Base-by-base conservation (phyloP, 1,140 invertebrate genomes). In the Cydia amplana region DNA sequence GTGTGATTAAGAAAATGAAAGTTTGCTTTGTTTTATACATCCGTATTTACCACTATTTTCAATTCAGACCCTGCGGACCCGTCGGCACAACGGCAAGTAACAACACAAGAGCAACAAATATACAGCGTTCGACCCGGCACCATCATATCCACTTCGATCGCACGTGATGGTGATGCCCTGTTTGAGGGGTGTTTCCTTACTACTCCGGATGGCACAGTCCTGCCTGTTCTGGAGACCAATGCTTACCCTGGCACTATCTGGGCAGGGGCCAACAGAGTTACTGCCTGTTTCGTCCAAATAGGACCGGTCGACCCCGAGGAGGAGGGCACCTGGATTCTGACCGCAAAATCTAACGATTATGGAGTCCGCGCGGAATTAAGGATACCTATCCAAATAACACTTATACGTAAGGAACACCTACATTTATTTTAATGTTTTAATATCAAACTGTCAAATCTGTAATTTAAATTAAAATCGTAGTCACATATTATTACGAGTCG, bases 271-370 rank as follows among this genome's bases (percentile, higher is more conserved):
- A 70, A 70, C 32, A 70, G 65, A 40, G 2, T 70, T 18, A 70
- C 65, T 18, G 65, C 65, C n/a, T 70, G 65, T 18, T 70, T 70
- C 65, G 65, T 70, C 16, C 65, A 70, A 40, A 70, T 70, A 70
- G 65, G 65, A 43, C 65, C 65, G 6, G 32, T 70, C 9, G 65
- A 70, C 40, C 28, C 65, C n/a, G 65, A 70, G 36, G 65, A 70
- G n/a, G 28, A 36, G 40, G 65, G 65, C 9, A 70, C 16, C 16
- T 70, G 65, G 65, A 6, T 70, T 18, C 65, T 70, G 1, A 16
- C 16, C 32, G 65, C 65, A 4, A 70, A 40, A 36, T 20, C 65
- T 4, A 70, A 70, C 28, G 23, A 70, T 36, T 70, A 70, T 40
- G 65, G 65, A 16, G 65, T 70, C 6, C 65, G 65, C 5, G 40